Conservation (phyloP, 2,888 invertebrate species). For the Glyphotaelius pellucidus region DNA sequence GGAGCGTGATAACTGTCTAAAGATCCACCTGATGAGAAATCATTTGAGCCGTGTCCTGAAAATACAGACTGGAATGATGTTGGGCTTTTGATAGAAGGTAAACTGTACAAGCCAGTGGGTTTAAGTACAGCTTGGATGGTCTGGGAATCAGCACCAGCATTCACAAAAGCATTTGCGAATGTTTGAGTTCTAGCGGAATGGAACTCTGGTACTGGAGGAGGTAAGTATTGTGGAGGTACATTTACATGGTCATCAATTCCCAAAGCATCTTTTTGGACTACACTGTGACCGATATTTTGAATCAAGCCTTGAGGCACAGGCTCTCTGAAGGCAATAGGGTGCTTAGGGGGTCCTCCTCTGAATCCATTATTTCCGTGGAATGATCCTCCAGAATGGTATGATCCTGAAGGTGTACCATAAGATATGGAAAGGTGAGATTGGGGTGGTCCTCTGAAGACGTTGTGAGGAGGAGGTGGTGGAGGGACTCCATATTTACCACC, state of each 20-base stretch:
- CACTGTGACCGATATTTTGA: constrained; percentile 81
- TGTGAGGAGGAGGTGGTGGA: constrained; percentile 69
- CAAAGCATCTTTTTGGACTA: constrained; percentile 80
- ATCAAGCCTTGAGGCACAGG: constrained; percentile 84
- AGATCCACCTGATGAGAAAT: constrained; percentile 70
- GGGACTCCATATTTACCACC: constrained; percentile 76
- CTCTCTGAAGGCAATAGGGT: constrained; percentile 85
- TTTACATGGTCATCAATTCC: constrained; percentile 74
- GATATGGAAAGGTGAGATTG: constrained; percentile 71
- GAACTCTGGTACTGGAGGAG: constrained; percentile 80
- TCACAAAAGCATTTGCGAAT: constrained; percentile 68
- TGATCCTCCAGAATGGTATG: constrained; percentile 68
- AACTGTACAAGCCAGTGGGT: constrained; percentile 76
- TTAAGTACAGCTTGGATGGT: constrained; percentile 74
- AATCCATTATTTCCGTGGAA: constrained; percentile 68
- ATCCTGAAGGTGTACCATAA: constrained; percentile 73
- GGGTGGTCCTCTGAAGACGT: constrained; percentile 66
- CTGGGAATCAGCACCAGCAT: constrained; percentile 67
- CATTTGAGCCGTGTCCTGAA: constrained; percentile 66
- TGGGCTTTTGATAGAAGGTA: constrained; percentile 75
- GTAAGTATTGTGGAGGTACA: constrained; percentile 76
- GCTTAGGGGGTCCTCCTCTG: constrained; percentile 75
- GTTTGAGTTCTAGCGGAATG: constrained; percentile 68
- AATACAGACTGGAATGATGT: constrained; percentile 66
- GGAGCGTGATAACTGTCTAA: constrained; percentile 77